phyloP scores from a whole-genome alignment of 2,113 vertebrate genomes.

The Silurus asotus region DNA sequence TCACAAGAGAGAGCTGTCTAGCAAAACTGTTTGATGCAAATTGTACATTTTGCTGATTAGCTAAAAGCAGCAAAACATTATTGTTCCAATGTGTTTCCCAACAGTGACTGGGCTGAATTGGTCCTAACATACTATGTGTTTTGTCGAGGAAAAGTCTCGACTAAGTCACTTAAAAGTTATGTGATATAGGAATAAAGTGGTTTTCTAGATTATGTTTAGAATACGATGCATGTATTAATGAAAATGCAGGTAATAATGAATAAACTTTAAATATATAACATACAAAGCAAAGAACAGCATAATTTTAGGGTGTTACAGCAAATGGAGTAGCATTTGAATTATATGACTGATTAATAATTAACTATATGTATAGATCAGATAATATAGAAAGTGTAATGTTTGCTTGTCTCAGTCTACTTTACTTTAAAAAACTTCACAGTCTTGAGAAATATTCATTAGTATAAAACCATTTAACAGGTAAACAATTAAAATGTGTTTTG shows the following conservation, averaged over 20 bases:
- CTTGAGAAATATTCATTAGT: not conserved
- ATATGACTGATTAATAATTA: too few species aligned
- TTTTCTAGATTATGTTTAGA: constrained; percentile 14
- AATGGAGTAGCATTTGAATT: not conserved
- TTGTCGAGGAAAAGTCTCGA: not conserved
- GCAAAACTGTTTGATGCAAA: not conserved
- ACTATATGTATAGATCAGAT: not conserved
- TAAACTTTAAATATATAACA: too few species aligned
- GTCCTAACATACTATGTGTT: not conserved
- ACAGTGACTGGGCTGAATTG: not conserved
- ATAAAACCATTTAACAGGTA: not conserved
- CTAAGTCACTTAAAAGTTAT: constrained; percentile 7
- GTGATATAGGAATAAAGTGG: constrained; percentile 12
- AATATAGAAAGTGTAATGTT: not conserved
- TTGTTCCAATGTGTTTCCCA: not conserved
- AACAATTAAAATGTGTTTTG: not conserved
- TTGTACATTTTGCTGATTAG: not conserved
- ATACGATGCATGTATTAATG: not conserved
- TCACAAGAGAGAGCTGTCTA: not conserved
- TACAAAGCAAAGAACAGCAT: constrained; percentile 18
- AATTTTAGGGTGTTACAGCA: not conserved
- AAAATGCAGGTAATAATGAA: not conserved
- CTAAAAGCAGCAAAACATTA: not conserved
- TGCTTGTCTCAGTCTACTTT: not conserved
- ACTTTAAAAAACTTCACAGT: not conserved